phyloP scores from a whole-genome alignment of 2,888 invertebrate genomes.

The Trichopria drosophilae region DNA sequence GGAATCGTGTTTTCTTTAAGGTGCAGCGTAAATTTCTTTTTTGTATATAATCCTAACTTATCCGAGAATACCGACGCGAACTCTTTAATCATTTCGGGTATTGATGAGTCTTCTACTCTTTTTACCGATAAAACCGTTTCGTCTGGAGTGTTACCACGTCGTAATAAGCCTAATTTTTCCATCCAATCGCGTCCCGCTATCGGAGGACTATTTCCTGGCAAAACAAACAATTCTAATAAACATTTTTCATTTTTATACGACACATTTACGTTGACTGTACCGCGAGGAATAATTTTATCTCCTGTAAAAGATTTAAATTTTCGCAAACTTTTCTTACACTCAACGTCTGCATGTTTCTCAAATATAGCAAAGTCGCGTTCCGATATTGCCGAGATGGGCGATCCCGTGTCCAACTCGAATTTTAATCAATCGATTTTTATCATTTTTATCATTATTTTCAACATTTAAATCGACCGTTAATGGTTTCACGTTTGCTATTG shows the following conservation, averaged over 20 bases:
- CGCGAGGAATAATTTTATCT: not conserved
- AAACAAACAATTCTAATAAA: conserved; percentile 2
- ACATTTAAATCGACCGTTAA: conserved; percentile 2
- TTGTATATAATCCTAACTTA: conserved; percentile 5
- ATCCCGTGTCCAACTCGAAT: conserved; percentile 30
- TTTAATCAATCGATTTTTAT: too few species aligned
- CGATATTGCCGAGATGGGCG: conserved; percentile 28
- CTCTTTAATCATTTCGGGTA: conserved; percentile 3
- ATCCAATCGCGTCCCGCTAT: not conserved
- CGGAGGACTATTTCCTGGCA: not conserved
- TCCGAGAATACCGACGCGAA: conserved; percentile 16
- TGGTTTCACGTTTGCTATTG: not conserved
- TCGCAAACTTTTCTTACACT: too few species aligned
- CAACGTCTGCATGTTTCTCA: too few species aligned
- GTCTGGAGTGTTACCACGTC: too few species aligned
- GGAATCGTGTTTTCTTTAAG: conserved; percentile 30
- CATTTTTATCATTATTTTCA: conserved; percentile 4
- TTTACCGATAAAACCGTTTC: too few species aligned
- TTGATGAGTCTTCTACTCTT: not conserved
- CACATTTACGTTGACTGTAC: not conserved
- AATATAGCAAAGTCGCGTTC: conserved; percentile 14
- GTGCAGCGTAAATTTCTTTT: conserved; percentile 26
- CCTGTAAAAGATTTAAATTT: not conserved
- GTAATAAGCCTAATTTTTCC: not conserved
- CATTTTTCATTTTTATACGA: too few species aligned